These are phyloP conservation scores for Columbina picui DNA, from an alignment of 2,113 vertebrate genomes.

Conservation along the genomic window DNA sequence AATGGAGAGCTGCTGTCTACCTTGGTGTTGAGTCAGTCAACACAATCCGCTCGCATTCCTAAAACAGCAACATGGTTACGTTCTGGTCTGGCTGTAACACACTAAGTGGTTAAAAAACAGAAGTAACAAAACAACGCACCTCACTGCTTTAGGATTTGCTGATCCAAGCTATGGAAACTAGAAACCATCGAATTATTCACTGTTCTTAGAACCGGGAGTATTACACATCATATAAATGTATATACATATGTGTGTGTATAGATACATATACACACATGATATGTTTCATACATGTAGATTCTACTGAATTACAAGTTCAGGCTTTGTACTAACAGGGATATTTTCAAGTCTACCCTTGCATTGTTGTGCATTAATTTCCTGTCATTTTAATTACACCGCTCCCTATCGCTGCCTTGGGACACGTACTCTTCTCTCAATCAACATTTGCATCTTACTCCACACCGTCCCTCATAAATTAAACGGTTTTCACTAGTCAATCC, in stretches of 20 bases:
- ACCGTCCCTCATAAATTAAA: background rate
- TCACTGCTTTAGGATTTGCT: background rate
- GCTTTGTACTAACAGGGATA: background rate
- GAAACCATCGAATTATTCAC: background rate
- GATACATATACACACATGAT: too few species aligned
- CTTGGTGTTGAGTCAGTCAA: background rate
- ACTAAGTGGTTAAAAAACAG: background rate
- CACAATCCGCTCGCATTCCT: background rate
- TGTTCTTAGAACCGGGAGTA: background rate
- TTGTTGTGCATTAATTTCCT: background rate
- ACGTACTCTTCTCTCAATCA: background rate
- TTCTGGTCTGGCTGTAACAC: background rate
- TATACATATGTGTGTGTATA: rapidly evolving
- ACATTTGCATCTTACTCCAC: background rate
- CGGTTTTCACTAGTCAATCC: background rate
- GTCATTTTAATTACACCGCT: background rate
- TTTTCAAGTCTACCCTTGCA: background rate
- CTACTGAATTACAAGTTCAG: background rate
- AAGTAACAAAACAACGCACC: background rate
- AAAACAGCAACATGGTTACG: background rate
- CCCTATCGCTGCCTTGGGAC: background rate
- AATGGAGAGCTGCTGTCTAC: background rate
- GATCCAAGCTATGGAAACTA: background rate
- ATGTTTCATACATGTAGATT: background rate
- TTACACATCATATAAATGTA: background rate